Conservation (phyloP, 2,888 invertebrate species). For the Serrognathus titanus region DNA sequence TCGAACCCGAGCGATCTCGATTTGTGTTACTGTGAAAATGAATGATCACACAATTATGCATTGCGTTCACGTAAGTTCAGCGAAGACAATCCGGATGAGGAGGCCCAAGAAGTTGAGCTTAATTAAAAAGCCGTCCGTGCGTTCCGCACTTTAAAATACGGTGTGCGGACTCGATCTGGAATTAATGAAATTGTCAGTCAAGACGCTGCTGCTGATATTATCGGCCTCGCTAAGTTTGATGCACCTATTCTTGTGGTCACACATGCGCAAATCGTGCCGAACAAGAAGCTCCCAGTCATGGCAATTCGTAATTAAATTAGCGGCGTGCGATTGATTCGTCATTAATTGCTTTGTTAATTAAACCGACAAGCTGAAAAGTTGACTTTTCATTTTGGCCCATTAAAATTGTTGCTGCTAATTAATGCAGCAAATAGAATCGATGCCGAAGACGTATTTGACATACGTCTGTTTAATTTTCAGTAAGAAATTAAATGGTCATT, state of each 20-base stretch:
- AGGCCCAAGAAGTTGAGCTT: constrained; percentile 7
- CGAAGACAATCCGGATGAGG: not conserved
- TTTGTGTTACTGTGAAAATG: constrained; percentile 1
- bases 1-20: not conserved
- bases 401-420: no score
- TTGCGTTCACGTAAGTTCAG: constrained; percentile 1
- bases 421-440: no score
- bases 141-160: constrained; percentile 7
- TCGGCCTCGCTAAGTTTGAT: constrained; percentile 17
- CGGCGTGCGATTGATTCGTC: constrained; percentile 11
- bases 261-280: not conserved
- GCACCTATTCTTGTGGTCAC: not conserved
- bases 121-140: constrained; percentile 15
- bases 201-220: constrained; percentile 35
- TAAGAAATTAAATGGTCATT: no score
- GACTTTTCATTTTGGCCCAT: not conserved
- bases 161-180: constrained; percentile 4
- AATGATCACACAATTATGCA: not conserved
- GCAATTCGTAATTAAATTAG: constrained; percentile 17
- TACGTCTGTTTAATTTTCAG: no score
- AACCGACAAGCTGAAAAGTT: constrained; percentile 11
- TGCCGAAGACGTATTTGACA: not conserved
- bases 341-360: constrained; percentile 13
- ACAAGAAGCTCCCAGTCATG: constrained; percentile 7
- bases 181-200: constrained; percentile 46